Evolutionary conservation across 2,888 invertebrate species (phyloP).

Genomic region (Cheilosia scutellata): DNA sequence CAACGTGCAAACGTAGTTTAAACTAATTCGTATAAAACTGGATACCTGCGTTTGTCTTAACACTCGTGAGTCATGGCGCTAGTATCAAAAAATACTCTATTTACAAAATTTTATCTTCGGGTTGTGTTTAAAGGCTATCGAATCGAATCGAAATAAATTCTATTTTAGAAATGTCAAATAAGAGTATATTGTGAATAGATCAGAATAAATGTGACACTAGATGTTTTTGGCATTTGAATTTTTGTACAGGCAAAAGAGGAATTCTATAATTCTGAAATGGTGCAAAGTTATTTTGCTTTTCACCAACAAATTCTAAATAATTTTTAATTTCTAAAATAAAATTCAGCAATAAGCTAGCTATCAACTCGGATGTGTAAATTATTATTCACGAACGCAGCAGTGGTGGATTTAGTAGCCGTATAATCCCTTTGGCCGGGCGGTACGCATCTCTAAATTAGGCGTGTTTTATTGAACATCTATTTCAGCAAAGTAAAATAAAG

Average conservation of each 20-base stretch:
- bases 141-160: background rate
- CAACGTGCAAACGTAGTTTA: constrained; percentile 7
- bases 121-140: background rate
- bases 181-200: constrained; percentile 24
- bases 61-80: constrained; percentile 48
- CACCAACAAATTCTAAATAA: too few relatives aligned
- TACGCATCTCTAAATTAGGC: too few relatives aligned
- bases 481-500: too few relatives aligned
- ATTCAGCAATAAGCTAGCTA: too few relatives aligned
- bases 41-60: constrained; percentile 18
- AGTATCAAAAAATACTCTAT: constrained; percentile 29
- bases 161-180: constrained; percentile 10
- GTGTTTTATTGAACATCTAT: too few relatives aligned
- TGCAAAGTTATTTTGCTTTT: too few relatives aligned
- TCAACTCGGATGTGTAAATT: too few relatives aligned
- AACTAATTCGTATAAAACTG: background rate
- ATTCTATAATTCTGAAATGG: background rate
- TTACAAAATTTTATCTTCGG: constrained; percentile 38
- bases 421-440: too few relatives aligned
- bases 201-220: background rate
- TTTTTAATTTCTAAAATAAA: too few relatives aligned
- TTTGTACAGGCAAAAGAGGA: background rate
- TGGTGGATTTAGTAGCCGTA: too few relatives aligned
- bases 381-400: too few relatives aligned
- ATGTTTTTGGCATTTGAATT: background rate